Evolutionary conservation across 2,888 invertebrate genomes (phyloP), one percentile per base, ranked within the genome.

Genomic region (Drosophila fulvimacula): DNA sequence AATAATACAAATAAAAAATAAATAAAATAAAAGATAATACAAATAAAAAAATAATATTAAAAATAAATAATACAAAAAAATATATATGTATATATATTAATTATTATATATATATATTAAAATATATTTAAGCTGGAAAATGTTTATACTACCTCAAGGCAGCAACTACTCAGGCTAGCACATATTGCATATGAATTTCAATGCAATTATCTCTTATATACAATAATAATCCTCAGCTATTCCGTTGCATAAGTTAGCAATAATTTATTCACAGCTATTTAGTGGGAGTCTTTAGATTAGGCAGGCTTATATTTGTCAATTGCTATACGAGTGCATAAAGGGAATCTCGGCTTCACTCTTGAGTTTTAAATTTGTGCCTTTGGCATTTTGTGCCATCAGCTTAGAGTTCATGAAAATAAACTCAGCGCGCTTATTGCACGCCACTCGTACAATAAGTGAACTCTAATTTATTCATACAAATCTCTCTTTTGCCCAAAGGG

Each of bases 391-490:
- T 21, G 61, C 39, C 42, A 51, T 30, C 38, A 38, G 21, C 21
- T 48, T 52, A 57, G 36, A 61, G 64, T 44, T 61, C 48, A 24
- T 27, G 46, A 34, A 57, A 74, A 62, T 62, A 74, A 63, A 62
- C 38, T 42, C 38, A 36, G 61, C 38, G 38, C 53, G 72, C 69
- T 42, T 53, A 61, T 77, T 81, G 69, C 84, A 21, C 36, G 49
- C 34, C 39, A 19, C 34, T 58, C 63, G 53, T 24, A 62, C 67
- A 75, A 61, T 62, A 62, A 76, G 62, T 69, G 56, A 70, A 70
- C 61, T 64, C 53, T 82, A 82, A 82, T 85, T 88, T 88, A 82
- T 82, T 88, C 85, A 82, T 82, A 62, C 69, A 69, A 72, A 82
- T 79, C 67, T 80, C 56, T 42, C 59, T 32, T 55, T 59, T 48